Evolutionary conservation across 2,113 vertebrate species (phyloP), one percentile per base, ranked within the genome.

Genomic region (Cathartes aura): DNA sequence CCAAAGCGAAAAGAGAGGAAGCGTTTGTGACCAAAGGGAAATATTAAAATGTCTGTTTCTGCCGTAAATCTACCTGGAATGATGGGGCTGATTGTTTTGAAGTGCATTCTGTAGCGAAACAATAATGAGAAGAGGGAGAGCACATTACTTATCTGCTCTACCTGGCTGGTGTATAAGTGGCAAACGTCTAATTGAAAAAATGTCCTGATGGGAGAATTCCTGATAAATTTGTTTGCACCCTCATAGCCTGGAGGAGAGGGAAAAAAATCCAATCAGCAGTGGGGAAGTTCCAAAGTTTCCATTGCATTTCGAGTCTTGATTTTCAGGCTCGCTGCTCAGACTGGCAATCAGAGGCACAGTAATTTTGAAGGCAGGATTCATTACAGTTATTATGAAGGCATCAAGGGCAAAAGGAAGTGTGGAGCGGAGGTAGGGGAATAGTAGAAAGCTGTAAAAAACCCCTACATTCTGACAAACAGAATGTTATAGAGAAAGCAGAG

Each of bases 101-200:
- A 93, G 91, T 87, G 59, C 76, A 53, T 96, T 95, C 79, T 19
- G 20, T 63, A 81, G 89, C 11, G 3, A 90, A 93, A 82, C 82
- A 96, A 89, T 95, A 87, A 96, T 95, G 93, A 96, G 92, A 89
- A 84, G 91, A 85, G 52, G 50, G 36, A 96, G 92, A 94, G 53
- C 60, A 76, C 70, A 80, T 96, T 89, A 87, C 74, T 97, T 93
- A 91, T 93, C 92, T 97, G 50, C 91, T 97, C 76, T 93, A 95
- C 95, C 93, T 97, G 81, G 53, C 82, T 96, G 88, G 53, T 90
- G 87, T 59, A 82, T 87, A 95, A 90, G 82, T 86, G 91, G 89
- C 89, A 96, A 90, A 89, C 6, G 42, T 95, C 93, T 96, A 96
- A 97, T 94, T 97, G 96, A 95, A 97, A 97, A 94, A 96, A 93